Percentiles rank a stretch among this genome's conserved stretches.
phyloP scores from a whole-genome alignment of 35 echinoderm and acorn worm species.

The Acanthaster planci region DNA sequence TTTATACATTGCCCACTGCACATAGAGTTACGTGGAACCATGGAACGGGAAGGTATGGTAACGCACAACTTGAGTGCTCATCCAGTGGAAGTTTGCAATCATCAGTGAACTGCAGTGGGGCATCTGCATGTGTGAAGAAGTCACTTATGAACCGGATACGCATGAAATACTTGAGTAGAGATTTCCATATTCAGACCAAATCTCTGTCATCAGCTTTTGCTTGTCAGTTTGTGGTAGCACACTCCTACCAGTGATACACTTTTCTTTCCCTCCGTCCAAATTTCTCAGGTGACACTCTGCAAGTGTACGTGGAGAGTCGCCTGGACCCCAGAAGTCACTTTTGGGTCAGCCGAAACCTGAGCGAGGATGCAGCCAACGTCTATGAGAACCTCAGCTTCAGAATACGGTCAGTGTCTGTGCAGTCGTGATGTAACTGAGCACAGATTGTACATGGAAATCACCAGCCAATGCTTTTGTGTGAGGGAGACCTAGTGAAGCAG shows the following conservation, averaged over 20 bases:
- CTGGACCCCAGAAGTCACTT: slow-evolving; percentile 78
- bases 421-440: neutral
- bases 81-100: too few species aligned
- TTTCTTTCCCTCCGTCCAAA: neutral
- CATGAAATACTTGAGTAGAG: too few species aligned
- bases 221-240: too few species aligned
- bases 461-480: neutral
- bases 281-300: slow-evolving; percentile 60
- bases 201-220: too few species aligned
- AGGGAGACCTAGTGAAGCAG: neutral
- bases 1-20: too few species aligned
- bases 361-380: slow-evolving; percentile 53
- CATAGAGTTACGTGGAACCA: too few species aligned
- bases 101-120: too few species aligned
- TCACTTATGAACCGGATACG: too few species aligned
- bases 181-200: too few species aligned
- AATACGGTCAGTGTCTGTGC: slow-evolving; percentile 63
- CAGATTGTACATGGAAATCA: neutral
- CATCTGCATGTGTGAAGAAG: too few species aligned
- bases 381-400: slow-evolving; percentile 86
- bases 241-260: neutral
- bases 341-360: slow-evolving; percentile 79
- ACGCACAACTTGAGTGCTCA: too few species aligned
- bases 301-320: slow-evolving; percentile 81
- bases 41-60: too few species aligned